phyloP scores from a whole-genome alignment of 2,797 vertebrate genomes.

The Tympanoctomys barrerae region DNA sequence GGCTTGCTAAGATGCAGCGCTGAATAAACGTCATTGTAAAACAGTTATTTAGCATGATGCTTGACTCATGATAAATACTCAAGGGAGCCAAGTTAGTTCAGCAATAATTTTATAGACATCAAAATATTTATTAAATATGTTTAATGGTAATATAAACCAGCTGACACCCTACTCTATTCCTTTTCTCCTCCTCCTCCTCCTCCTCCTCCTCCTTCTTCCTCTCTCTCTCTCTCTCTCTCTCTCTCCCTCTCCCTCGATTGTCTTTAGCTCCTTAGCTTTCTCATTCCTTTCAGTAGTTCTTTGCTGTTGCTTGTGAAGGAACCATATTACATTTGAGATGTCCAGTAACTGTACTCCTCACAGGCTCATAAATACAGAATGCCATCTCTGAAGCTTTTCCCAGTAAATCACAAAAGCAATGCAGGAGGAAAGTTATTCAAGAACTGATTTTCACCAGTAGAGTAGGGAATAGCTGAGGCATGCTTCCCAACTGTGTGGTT shows the following conservation, averaged over 20 bases:
- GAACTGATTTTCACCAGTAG: constrained; percentile 29
- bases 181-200: background rate
- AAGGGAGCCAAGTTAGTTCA: constrained; percentile 28
- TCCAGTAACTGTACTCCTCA: constrained; percentile 21
- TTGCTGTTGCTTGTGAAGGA: constrained; percentile 43
- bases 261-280: constrained; percentile 41
- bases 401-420: constrained; percentile 56
- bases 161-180: constrained; percentile 24
- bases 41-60: constrained; percentile 57
- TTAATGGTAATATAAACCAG: constrained; percentile 63
- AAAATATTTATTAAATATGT: constrained; percentile 60
- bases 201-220: background rate
- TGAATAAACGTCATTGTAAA: constrained; percentile 59
- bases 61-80: constrained; percentile 64
- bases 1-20: constrained; percentile 45
- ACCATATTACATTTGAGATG: constrained; percentile 36
- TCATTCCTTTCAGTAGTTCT: constrained; percentile 37
- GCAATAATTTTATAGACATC: constrained; percentile 57
- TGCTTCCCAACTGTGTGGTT: constrained; percentile 31
- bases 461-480: background rate
- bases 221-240: background rate
- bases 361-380: constrained; percentile 45
- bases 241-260: background rate
- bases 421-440: constrained; percentile 22
- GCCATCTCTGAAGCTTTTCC: constrained; percentile 42